Evolutionary conservation across 2,797 vertebrate species (phyloP).

Genomic region (Channa striata): DNA sequence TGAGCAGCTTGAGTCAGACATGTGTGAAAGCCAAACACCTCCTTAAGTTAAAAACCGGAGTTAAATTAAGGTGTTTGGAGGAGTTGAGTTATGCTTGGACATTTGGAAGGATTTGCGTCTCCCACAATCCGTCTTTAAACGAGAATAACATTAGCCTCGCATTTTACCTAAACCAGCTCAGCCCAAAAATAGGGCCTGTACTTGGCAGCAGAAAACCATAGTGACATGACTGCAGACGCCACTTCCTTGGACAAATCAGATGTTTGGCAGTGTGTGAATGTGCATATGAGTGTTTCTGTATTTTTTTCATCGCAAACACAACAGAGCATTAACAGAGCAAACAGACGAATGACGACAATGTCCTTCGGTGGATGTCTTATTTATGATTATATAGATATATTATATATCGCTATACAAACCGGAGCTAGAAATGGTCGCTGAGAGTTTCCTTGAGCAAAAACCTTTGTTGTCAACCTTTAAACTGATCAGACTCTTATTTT

Average conservation of each 20-base stretch:
- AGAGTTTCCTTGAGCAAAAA: too few relatives aligned
- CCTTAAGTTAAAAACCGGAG: slow-evolving; percentile 12
- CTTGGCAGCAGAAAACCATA: slow-evolving; percentile 31
- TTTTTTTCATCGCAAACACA: neutral
- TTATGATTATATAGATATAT: too few relatives aligned
- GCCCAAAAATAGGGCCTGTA: slow-evolving; percentile 27
- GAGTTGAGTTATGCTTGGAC: slow-evolving; percentile 17
- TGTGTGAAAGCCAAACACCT: slow-evolving; percentile 13
- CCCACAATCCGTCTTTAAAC: slow-evolving; percentile 32
- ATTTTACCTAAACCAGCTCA: slow-evolving; percentile 22
- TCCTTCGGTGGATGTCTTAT: neutral
- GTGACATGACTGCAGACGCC: slow-evolving; percentile 14
- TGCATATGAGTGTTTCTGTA: neutral
- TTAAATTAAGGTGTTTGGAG: slow-evolving; percentile 29
- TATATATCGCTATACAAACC: neutral
- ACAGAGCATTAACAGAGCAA: neutral
- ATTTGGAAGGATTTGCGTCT: slow-evolving; percentile 39
- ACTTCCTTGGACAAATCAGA: neutral
- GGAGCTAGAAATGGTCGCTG: neutral
- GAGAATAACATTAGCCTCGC: slow-evolving; percentile 24
- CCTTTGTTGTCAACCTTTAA: too few relatives aligned
- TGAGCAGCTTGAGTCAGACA: slow-evolving; percentile 34
- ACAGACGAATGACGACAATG: too few relatives aligned
- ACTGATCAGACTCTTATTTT: too few relatives aligned
- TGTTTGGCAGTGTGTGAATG: neutral